Conservation (phyloP, 2,888 invertebrate species). For the Calameuta filiformis region DNA sequence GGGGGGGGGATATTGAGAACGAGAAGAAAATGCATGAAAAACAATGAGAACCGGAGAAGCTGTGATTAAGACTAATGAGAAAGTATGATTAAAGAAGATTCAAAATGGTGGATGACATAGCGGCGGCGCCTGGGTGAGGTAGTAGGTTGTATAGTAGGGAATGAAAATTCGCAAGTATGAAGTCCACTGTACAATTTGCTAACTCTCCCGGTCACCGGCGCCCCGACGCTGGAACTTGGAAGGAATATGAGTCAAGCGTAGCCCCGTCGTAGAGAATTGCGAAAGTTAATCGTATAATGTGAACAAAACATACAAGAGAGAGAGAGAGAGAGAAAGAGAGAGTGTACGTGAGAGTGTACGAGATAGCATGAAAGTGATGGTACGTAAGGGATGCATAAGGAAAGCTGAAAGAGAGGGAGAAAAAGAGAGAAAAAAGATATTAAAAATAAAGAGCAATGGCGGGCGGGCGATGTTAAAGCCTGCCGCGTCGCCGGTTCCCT, state of each 20-base stretch:
- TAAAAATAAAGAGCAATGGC: slow-evolving; percentile 50
- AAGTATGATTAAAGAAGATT: slow-evolving; percentile 12
- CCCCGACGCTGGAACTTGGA: slow-evolving; percentile 46
- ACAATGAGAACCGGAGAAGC: not conserved
- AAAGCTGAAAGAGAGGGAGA: slow-evolving; percentile 21
- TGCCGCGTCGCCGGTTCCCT: slow-evolving; percentile 77
- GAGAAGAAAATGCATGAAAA: slow-evolving; percentile 40
- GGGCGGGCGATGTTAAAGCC: slow-evolving; percentile 63
- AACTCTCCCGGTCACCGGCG: slow-evolving; percentile 84
- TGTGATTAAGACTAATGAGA: not conserved
- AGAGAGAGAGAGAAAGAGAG: slow-evolving; percentile 16
- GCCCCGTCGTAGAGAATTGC: slow-evolving; percentile 6
- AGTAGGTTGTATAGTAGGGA: slow-evolving; percentile 99
- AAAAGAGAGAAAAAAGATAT: slow-evolving; percentile 23
- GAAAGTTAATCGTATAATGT: not conserved
- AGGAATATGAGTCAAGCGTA: slow-evolving; percentile 3
- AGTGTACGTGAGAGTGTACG: slow-evolving; percentile 2
- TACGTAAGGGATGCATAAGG: not conserved
- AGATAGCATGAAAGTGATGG: slow-evolving; percentile 10
- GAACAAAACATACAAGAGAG: slow-evolving; percentile 4
- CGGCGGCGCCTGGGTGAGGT: slow-evolving; percentile 85
- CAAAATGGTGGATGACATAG: slow-evolving; percentile 28
- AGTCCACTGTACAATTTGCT: slow-evolving; percentile 96
- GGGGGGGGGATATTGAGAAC: slow-evolving; percentile 6
- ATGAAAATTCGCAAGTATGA: slow-evolving; percentile 82